Conservation (phyloP, 92 coral and sea anemone genomes). For the Siderastrea radians region DNA sequence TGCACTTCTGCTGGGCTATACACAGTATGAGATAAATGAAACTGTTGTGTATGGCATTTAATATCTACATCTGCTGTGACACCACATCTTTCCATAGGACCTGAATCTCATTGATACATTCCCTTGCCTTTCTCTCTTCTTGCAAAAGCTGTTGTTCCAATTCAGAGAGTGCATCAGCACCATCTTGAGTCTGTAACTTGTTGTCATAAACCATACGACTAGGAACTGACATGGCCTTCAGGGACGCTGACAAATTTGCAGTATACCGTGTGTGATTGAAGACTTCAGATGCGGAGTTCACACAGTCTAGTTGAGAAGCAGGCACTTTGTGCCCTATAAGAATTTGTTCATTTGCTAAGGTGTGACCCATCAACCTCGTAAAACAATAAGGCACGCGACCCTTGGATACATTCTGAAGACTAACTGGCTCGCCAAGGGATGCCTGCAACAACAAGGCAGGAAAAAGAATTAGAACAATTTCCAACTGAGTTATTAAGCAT, state of each 20-base stretch:
- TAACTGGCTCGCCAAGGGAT: constrained; percentile 74
- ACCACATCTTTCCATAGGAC: constrained; percentile 84
- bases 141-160: constrained; percentile 75
- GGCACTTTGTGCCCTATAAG: constrained; percentile 91
- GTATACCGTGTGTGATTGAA: constrained; percentile 78
- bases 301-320: constrained; percentile 56
- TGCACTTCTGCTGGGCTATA: background rate
- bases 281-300: constrained; percentile 64
- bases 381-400: constrained; percentile 87
- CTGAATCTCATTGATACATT: constrained; percentile 83
- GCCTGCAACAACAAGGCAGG: constrained; percentile 46
- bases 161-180: constrained; percentile 29
- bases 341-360: constrained; percentile 85
- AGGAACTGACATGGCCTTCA: constrained; percentile 78
- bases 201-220: constrained; percentile 35
- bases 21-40: background rate
- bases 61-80: constrained; percentile 17
- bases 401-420: constrained; percentile 79
- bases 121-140: constrained; percentile 75
- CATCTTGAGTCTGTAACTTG: background rate
- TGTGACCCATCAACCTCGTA: constrained; percentile 90
- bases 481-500: too few relatives aligned
- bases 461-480: background rate
- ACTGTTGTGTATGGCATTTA: background rate
- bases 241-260: constrained; percentile 65